Evolutionary conservation across 2,888 invertebrate genomes (phyloP).

Genomic region (Agrotis exclamationis): DNA sequence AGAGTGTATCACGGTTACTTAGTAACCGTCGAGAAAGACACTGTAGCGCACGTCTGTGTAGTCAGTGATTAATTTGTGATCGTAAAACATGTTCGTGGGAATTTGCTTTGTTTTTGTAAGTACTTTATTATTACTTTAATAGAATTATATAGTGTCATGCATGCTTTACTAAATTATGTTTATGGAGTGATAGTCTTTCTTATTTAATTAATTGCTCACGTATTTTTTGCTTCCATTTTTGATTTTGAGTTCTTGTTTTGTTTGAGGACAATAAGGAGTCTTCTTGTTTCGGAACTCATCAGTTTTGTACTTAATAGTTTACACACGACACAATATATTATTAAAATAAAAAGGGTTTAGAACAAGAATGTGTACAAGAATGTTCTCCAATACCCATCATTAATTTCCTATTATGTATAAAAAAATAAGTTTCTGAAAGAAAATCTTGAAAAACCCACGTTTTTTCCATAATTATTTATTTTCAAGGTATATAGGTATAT

Average conservation of each 20-base stretch:
- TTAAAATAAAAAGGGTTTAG: too few relatives aligned
- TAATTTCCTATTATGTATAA: too few relatives aligned
- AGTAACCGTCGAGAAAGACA: conserved; percentile 27
- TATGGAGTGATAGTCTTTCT: not conserved
- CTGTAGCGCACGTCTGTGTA: conserved; percentile 25
- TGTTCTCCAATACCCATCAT: too few relatives aligned
- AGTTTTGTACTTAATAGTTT: not conserved
- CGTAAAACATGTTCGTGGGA: conserved; percentile 54
- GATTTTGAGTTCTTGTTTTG: not conserved
- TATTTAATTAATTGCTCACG: not conserved
- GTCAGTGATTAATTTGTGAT: conserved; percentile 19
- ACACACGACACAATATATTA: too few relatives aligned
- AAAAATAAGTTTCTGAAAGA: too few relatives aligned
- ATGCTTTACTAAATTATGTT: too few relatives aligned
- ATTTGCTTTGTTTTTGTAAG: conserved; percentile 58
- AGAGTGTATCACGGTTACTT: conserved; percentile 8
- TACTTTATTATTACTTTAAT: conserved; percentile 17
- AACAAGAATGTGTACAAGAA: not conserved
- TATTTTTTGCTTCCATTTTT: not conserved
- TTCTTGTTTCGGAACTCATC: not conserved
- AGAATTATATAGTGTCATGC: too few relatives aligned
- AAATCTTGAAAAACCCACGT: too few relatives aligned
- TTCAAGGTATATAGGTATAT: too few relatives aligned
- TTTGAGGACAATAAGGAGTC: not conserved
- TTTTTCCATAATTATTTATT: too few relatives aligned